phyloP scores from a whole-genome alignment of 2,888 invertebrate species.

The Drosophila yooni region DNA sequence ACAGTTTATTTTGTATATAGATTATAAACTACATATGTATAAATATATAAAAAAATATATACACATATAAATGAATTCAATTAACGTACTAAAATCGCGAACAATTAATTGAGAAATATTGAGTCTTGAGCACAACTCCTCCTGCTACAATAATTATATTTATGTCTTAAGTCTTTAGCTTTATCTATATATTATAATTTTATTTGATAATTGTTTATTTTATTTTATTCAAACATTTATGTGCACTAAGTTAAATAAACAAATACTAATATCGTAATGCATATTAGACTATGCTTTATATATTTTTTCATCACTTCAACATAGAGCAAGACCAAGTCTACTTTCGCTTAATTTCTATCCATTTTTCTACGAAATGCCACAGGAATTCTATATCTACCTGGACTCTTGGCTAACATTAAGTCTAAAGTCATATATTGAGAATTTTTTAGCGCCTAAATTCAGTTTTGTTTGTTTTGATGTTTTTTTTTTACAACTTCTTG shows the following conservation, averaged over 20 bases:
- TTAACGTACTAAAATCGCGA: neutral
- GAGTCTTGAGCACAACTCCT: no score
- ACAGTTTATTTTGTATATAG: neutral
- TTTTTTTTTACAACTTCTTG: constrained; percentile 45
- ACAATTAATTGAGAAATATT: no score
- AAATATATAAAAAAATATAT: no score
- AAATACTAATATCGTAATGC: neutral
- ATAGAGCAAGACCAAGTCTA: no score
- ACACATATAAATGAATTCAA: neutral
- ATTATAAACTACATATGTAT: neutral
- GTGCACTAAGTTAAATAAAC: neutral
- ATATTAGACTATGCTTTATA: neutral
- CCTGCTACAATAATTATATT: neutral
- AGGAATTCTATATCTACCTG: constrained; percentile 16
- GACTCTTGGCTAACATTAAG: constrained; percentile 48
- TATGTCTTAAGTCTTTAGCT: neutral
- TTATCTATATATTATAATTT: neutral
- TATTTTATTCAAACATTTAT: neutral
- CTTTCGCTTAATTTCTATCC: neutral
- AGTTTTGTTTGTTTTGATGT: constrained; percentile 2
- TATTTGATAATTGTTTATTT: neutral
- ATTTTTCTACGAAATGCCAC: constrained; percentile 16
- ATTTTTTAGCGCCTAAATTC: constrained; percentile 32
- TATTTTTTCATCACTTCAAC: neutral
- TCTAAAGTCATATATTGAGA: constrained; percentile 1